Evolutionary conservation across 2,888 invertebrate species (phyloP).

Genomic region (Drosophila atripex): DNA sequence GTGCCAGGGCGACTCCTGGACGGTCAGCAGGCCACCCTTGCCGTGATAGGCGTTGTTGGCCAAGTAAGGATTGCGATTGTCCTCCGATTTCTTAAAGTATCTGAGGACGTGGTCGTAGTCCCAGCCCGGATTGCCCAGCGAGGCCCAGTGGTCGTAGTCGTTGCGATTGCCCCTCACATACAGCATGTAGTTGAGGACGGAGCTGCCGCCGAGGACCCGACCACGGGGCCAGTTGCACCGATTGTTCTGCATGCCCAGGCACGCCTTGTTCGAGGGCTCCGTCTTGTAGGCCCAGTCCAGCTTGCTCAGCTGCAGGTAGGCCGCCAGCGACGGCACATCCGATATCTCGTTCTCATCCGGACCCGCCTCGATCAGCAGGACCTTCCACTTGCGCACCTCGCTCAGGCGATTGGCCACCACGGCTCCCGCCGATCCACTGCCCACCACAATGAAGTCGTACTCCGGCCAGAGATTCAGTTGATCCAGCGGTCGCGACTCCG

Average conservation of each 20-base stretch:
- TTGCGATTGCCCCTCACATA: conserved; percentile 93
- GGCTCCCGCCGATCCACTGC: conserved; percentile 95
- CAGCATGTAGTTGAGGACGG: conserved; percentile 94
- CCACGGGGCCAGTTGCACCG: conserved; percentile 95
- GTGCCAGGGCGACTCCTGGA: conserved; percentile 93
- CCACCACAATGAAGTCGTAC: conserved; percentile 93
- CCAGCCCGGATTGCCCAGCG: conserved; percentile 94
- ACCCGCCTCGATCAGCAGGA: conserved; percentile 92
- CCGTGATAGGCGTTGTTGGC: conserved; percentile 87
- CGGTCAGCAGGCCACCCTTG: conserved; percentile 90
- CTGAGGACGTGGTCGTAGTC: conserved; percentile 92
- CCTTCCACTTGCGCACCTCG: conserved; percentile 90
- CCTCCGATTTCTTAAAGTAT: conserved; percentile 95
- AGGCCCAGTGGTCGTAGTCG: conserved; percentile 96
- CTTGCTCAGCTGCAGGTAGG: conserved; percentile 93
- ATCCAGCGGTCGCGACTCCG: conserved; percentile 90
- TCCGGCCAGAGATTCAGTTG: conserved; percentile 88
- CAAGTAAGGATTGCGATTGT: conserved; percentile 93
- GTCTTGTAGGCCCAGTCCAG: conserved; percentile 96
- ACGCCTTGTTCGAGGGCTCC: conserved; percentile 91
- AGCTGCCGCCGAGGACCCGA: conserved; percentile 94
- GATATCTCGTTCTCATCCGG: conserved; percentile 94
- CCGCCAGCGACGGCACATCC: conserved; percentile 93
- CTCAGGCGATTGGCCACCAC: conserved; percentile 93
- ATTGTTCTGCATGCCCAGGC: conserved; percentile 91